These are phyloP conservation scores for Drosophila quadrilineata DNA, from an alignment of 1,140 invertebrate species.

Conservation along the genomic window DNA sequence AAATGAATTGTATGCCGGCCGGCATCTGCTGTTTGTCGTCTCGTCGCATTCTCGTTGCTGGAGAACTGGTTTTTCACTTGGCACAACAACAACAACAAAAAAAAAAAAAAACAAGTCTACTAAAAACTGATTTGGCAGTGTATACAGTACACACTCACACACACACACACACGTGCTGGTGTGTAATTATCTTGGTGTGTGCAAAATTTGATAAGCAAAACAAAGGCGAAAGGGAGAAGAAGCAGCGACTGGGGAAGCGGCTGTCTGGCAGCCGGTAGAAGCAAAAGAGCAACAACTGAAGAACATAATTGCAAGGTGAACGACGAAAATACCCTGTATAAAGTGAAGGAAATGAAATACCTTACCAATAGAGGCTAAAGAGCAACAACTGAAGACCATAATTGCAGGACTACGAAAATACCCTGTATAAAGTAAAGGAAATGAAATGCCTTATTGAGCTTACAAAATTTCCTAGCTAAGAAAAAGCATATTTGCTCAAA, in stretches of 20 bases:
- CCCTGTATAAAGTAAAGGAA: background rate
- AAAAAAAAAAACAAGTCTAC: constrained; percentile 29
- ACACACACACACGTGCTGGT: background rate
- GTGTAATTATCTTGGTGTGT: constrained; percentile 4
- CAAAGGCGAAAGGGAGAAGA: too few relatives aligned
- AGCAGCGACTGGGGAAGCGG: too few relatives aligned
- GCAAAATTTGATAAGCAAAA: constrained; percentile 60
- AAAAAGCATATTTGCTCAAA: too few relatives aligned
- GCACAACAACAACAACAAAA: constrained; percentile 53
- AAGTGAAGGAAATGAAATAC: background rate
- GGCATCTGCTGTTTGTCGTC: constrained; percentile 51
- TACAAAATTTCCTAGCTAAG: too few relatives aligned
- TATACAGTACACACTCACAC: constrained; percentile 13
- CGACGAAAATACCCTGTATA: background rate
- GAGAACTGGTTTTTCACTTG: constrained; percentile 71
- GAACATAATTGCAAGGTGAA: constrained; percentile 3
- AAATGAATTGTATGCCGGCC: constrained; percentile 62
- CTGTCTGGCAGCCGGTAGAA: constrained; percentile 19
- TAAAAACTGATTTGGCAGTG: constrained; percentile 63
- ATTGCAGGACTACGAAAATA: background rate
- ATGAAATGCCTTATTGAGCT: background rate
- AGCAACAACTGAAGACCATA: constrained; percentile 20
- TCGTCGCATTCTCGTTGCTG: background rate
- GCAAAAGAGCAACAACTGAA: constrained; percentile 9
- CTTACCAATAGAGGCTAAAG: constrained; percentile 7